Percentiles rank a stretch among this genome's conserved stretches.
phyloP scores from a whole-genome alignment of 2,113 vertebrate species.

The Puma concolor region DNA sequence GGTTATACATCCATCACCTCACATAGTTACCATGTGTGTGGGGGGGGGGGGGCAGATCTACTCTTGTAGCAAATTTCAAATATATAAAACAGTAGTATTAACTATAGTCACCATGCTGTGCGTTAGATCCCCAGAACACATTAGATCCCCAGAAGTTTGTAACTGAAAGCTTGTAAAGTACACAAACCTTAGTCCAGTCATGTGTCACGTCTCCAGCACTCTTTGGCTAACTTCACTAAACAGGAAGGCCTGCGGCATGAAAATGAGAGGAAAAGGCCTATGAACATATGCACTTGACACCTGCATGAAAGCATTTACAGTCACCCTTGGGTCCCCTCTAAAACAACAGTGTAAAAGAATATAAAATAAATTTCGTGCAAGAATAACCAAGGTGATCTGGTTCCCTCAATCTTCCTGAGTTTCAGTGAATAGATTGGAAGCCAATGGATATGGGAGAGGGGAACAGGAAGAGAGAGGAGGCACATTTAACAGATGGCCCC shows the following conservation, averaged over 20 bases:
- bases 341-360: background rate
- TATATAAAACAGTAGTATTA: background rate
- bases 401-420: background rate
- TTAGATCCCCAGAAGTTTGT: background rate
- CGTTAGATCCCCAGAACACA: background rate
- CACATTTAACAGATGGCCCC: background rate
- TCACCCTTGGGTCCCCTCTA: background rate
- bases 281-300: background rate
- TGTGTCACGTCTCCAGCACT: background rate
- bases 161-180: background rate
- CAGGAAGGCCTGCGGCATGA: background rate
- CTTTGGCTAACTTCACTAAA: background rate
- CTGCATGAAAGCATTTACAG: background rate
- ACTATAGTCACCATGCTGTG: background rate
- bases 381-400: background rate
- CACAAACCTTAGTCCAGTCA: background rate
- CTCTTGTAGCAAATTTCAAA: background rate
- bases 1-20: background rate
- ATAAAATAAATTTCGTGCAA: background rate
- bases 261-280: background rate
- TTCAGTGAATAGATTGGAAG: background rate
- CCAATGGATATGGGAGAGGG: background rate
- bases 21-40: background rate
- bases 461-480: background rate
- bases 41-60: background rate